These are phyloP conservation scores for Drosophila helvetica DNA, from an alignment of 2,888 invertebrate genomes.

Conservation along the genomic window DNA sequence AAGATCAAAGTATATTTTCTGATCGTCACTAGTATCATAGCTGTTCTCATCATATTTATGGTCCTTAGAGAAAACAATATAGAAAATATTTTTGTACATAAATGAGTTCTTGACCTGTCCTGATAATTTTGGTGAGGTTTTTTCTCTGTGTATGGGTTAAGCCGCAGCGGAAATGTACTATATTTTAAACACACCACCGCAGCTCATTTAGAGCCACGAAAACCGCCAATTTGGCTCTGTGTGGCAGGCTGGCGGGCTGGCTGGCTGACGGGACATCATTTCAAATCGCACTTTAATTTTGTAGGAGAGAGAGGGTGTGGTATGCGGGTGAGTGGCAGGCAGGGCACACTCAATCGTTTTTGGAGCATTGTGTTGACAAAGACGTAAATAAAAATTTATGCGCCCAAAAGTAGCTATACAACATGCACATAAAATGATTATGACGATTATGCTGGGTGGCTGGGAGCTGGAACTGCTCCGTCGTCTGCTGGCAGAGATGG, in stretches of 20 bases:
- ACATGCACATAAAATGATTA: conserved; percentile 78
- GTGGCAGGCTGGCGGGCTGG: conserved; percentile 32
- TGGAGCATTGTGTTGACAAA: conserved; percentile 46
- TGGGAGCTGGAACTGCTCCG: conserved; percentile 15
- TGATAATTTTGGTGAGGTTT: neutral
- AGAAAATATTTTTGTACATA: no score
- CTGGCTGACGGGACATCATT: conserved; percentile 47
- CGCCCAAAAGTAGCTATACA: conserved; percentile 71
- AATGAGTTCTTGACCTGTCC: no score
- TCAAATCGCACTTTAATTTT: conserved; percentile 72
- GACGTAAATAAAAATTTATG: conserved; percentile 76
- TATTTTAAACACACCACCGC: conserved; percentile 67
- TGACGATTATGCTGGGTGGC: conserved; percentile 70
- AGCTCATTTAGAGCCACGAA: conserved; percentile 71
- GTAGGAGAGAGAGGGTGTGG: neutral
- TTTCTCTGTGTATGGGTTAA: neutral
- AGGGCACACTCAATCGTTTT: conserved; percentile 38
- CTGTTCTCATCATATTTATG: conserved; percentile 32
- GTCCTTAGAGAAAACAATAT: no score
- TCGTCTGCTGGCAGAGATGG: conserved; percentile 7
- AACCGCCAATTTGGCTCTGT: conserved; percentile 73
- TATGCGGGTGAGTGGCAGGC: neutral
- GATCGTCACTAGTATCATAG: no score
- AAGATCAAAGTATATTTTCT: neutral
- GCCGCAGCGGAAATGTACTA: conserved; percentile 64